Base-by-base conservation (phyloP, 2,888 invertebrate species). In the Oscheius sp. region DNA sequence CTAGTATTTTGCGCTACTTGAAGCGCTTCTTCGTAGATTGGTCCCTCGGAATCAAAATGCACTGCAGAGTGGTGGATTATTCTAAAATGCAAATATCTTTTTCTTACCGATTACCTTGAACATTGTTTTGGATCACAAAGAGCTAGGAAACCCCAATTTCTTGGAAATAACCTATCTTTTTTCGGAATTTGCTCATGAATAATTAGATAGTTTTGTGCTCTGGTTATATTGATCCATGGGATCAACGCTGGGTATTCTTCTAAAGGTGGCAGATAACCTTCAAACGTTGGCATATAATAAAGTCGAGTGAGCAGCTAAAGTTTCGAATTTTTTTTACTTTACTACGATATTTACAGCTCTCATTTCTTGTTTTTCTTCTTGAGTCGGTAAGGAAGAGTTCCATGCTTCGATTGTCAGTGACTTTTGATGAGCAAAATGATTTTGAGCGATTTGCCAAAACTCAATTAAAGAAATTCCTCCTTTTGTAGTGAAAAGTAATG, bases 21-120 rank as follows among this genome's bases (percentile, higher is more conserved):
- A 14, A 26, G 38, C 3, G 56, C 33, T 38, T 56, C 56, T 26
- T 56, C 56, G 56, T 56, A 56, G 9, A 56, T 56, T 2, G 56
- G 20, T 9, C 56, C 56, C 26, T 56, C 56, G 14, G 56, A 56
- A 38, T 56, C 56, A 38, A 56, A 56, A 56, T 56, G 56, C 1
- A 56, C 56, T 1, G 56, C 56, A 17, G 56, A 56, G 26, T 56
- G 56, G 24, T 56, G 56, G 20, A 56, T 17, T 5, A 17, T 36
- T 20, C 56, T 56, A 20, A 41, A 14, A 36, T 36, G 49, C 4
- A 41, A 41, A 41, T 41, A 6, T 47, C 24, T 4, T 5, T 20
- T 47, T 0, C 20, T 36, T 4, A 47, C 14, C 26, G 14, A 26
- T 20, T 24, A 50, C 50, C 50, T 50, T 20, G 56, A 36, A 24